These are phyloP conservation scores for Tinea pellionella DNA, from an alignment of 2,888 invertebrate genomes.

Conservation along the genomic window DNA sequence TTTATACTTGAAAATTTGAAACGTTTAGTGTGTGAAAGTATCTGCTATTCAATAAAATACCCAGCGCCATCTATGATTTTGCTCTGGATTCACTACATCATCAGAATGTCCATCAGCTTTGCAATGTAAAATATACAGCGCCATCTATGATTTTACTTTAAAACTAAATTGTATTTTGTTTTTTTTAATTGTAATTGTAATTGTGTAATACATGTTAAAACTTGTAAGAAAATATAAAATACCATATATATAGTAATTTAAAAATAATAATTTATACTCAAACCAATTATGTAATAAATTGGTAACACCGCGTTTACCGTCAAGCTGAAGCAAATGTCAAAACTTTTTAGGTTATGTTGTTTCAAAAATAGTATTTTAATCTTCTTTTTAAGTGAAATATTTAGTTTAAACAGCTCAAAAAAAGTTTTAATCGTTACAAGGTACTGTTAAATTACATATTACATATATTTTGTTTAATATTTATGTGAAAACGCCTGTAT, in stretches of 20 bases:
- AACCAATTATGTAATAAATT: too few species aligned
- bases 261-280: too few species aligned
- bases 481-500: neutral
- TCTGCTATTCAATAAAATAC: too few species aligned
- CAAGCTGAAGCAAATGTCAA: neutral
- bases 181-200: too few species aligned
- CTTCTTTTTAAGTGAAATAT: neutral
- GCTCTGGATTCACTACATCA: too few species aligned
- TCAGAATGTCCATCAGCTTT: too few species aligned
- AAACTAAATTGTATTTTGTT: neutral
- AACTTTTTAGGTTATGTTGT: neutral
- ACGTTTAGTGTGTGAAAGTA: too few species aligned
- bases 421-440: neutral
- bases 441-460: neutral
- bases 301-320: too few species aligned
- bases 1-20: too few species aligned
- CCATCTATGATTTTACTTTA: conserved; percentile 12
- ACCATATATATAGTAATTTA: too few species aligned
- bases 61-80: conserved; percentile 13
- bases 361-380: neutral
- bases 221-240: too few species aligned
- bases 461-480: neutral
- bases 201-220: too few species aligned
- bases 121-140: conserved; percentile 6
- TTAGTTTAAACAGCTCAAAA: neutral